Base-by-base conservation (phyloP, 2,888 invertebrate species). In the Prenolepis imparis region DNA sequence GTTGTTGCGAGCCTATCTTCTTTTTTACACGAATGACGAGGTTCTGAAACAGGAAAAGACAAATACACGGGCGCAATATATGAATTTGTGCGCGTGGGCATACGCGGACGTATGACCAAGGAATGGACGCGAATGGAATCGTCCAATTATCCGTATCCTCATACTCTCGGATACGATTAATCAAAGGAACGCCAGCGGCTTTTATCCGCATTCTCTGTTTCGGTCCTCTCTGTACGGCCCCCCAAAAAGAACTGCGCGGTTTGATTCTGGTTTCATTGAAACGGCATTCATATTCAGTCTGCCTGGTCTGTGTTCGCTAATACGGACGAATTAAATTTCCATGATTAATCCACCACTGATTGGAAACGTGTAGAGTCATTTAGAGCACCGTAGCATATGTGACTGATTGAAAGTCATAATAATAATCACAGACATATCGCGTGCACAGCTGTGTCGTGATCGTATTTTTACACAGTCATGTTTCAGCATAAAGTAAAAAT, bases 91-190 rank as follows among this genome's bases (percentile, higher is more conserved):
- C 28, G 73, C 59, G 74, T 72, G 36, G 74, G 70, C 74, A 48
- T 63, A 68, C 82, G 82, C 73, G 63, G 84, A 88, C 70, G 21
- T 86, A 86, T n/a, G 84, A 85, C 78, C 81, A 81, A 84, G 85
- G 80, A 83, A 73, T 68, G 80, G 36, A 84, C 64, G 39, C 67
- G 86, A 89, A 87, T 85, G 85, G 73, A 85, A 85, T 88, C 89
- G 89, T 89, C 88, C 90, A 92, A 91, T 92, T 91, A 90, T 88
- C 84, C 66, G 83, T 48, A 78, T 63, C 75, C 85, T 80, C 73
- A 77, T 86, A 77, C 82, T 77, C 80, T 82, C 74, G 88, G 83
- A 85, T 85, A 85, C 87, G 87, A 91, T 92, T 92, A 92, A 92
- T 91, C 90, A 91, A 90, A 91, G 87, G 85, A 86, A 64, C 57